These are phyloP conservation scores for Nomada flava DNA, from an alignment of 2,888 invertebrate genomes.

Conservation along the genomic window DNA sequence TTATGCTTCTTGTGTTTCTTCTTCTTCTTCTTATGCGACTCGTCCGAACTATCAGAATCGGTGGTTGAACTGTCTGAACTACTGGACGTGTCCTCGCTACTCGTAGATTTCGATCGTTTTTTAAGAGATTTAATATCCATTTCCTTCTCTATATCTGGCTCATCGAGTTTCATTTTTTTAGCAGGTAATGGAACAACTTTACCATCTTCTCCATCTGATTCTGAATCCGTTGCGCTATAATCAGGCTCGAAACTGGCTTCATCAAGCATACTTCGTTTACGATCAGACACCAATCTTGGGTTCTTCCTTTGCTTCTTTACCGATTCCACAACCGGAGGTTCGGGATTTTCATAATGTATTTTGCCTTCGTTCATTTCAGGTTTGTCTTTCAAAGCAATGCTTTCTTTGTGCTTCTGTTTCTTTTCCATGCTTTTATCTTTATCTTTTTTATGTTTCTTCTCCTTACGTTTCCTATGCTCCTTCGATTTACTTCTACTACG, in stretches of 20 bases:
- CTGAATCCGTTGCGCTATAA: conserved; percentile 89
- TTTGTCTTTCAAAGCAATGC: conserved; percentile 69
- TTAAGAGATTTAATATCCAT: conserved; percentile 82
- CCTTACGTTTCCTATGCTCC: conserved; percentile 82
- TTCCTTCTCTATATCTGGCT: conserved; percentile 71
- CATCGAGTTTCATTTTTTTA: conserved; percentile 76
- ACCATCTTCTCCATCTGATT: conserved; percentile 86
- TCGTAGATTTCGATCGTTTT: conserved; percentile 83
- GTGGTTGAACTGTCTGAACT: conserved; percentile 84
- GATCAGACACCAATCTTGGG: conserved; percentile 84
- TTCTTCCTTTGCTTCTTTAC: conserved; percentile 79
- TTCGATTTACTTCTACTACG: conserved; percentile 80
- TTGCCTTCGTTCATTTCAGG: conserved; percentile 69
- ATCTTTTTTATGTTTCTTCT: conserved; percentile 85
- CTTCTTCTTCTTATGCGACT: conserved; percentile 86
- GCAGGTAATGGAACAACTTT: conserved; percentile 65
- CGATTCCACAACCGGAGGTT: conserved; percentile 68
- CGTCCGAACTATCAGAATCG: conserved; percentile 84
- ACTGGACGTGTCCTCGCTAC: conserved; percentile 85
- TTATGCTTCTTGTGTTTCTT: conserved; percentile 87
- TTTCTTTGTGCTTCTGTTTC: conserved; percentile 82
- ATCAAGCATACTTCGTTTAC: conserved; percentile 89
- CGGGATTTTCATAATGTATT: conserved; percentile 62
- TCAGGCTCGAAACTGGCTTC: conserved; percentile 91
- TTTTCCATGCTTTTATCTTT: conserved; percentile 81